Evolutionary conservation across 2,113 vertebrate species (phyloP).

Genomic region (Phalacrocorax pelagicus): DNA sequence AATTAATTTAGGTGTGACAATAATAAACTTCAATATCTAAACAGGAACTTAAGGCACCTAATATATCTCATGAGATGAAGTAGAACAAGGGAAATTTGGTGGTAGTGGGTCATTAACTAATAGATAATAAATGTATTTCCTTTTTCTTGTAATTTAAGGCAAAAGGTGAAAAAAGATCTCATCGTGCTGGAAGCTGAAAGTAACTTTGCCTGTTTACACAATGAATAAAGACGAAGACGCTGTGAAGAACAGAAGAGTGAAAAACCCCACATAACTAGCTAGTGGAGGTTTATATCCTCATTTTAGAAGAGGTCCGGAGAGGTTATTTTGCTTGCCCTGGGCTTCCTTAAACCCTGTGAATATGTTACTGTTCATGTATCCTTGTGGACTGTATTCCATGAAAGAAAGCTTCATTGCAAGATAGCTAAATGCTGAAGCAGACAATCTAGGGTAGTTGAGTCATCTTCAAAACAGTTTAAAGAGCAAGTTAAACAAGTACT

Average conservation of each 20-base stretch:
- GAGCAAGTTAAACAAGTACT: background rate
- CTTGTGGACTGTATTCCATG: background rate
- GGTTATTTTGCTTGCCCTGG: background rate
- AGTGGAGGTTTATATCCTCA: background rate
- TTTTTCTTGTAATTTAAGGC: background rate
- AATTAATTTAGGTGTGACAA: background rate
- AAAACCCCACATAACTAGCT: background rate
- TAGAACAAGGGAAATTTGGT: background rate
- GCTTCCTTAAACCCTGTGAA: background rate
- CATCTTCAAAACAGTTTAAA: background rate
- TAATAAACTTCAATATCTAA: background rate
- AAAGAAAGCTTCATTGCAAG: background rate
- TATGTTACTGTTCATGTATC: background rate
- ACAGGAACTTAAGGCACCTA: background rate
- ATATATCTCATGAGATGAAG: background rate
- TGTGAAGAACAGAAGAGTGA: background rate
- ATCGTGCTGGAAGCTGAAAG: background rate
- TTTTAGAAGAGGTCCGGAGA: background rate
- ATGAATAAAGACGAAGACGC: background rate
- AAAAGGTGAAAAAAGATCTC: background rate
- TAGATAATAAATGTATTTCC: background rate
- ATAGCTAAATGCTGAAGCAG: background rate
- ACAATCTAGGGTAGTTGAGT: background rate
- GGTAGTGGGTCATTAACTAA: background rate
- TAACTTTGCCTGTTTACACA: background rate